These are phyloP conservation scores for Cygnus olor DNA, from an alignment of 2,797 vertebrate genomes.

Conservation along the genomic window DNA sequence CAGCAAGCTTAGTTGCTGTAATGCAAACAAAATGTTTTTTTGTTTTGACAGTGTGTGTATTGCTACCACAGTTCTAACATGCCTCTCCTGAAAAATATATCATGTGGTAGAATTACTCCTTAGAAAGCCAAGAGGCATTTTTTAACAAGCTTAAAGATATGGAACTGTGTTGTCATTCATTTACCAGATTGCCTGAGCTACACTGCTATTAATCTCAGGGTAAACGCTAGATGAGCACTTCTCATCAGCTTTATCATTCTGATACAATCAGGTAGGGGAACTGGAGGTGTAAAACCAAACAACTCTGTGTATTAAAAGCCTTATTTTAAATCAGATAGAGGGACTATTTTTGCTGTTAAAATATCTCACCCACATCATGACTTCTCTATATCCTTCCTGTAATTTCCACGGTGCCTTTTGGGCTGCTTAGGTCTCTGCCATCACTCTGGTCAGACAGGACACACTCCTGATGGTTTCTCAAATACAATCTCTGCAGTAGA, in stretches of 20 bases:
- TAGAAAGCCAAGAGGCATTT: neutral
- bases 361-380: neutral
- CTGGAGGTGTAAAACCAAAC: neutral
- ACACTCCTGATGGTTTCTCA: accelerated
- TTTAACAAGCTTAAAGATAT: neutral
- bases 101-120: neutral
- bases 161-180: neutral
- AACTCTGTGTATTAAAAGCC: neutral
- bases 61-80: neutral
- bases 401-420: accelerated
- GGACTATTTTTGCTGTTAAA: neutral
- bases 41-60: conserved; percentile 7
- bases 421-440: neutral
- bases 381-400: neutral
- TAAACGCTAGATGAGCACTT: neutral
- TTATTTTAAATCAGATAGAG: neutral
- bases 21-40: conserved; percentile 15
- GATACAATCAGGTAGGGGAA: neutral
- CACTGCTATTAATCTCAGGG: neutral
- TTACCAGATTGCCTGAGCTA: neutral
- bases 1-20: neutral
- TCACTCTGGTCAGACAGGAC: accelerated
- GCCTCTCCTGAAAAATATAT: neutral
- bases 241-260: neutral
- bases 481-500: accelerated